Evolutionary conservation across 2,113 vertebrate species (phyloP).

Genomic region (Chrysemys picta): DNA sequence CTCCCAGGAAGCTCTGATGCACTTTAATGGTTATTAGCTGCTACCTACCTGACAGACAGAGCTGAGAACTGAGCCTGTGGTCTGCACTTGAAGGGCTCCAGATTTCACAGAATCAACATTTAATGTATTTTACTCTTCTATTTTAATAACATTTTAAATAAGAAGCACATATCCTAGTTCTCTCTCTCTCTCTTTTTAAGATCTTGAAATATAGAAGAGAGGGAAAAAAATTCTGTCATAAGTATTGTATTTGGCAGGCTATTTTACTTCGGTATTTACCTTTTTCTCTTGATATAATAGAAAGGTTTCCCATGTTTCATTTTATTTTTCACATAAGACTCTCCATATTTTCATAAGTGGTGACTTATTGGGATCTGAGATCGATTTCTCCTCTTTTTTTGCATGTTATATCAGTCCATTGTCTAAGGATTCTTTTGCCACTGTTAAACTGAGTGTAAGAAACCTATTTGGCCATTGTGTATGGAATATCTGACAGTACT

Average conservation of each 20-base stretch:
- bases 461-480: background rate
- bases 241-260: fast-evolving
- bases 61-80: background rate
- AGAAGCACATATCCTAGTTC: background rate
- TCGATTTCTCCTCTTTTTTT: background rate
- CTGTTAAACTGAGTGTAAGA: background rate
- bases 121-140: background rate
- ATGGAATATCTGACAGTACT: background rate
- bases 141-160: background rate
- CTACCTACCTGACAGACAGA: background rate
- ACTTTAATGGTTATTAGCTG: constrained; percentile 34
- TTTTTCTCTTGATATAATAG: background rate
- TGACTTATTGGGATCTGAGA: background rate
- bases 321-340: background rate
- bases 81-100: background rate
- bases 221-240: background rate
- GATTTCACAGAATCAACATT: background rate
- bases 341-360: background rate
- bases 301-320: background rate
- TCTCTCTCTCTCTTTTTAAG: background rate
- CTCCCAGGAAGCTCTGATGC: background rate
- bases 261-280: background rate
- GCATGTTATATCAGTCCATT: background rate
- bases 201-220: background rate
- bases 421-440: background rate